Conservation (phyloP, 2,888 invertebrate genomes). For the Dasypogon diadema region DNA sequence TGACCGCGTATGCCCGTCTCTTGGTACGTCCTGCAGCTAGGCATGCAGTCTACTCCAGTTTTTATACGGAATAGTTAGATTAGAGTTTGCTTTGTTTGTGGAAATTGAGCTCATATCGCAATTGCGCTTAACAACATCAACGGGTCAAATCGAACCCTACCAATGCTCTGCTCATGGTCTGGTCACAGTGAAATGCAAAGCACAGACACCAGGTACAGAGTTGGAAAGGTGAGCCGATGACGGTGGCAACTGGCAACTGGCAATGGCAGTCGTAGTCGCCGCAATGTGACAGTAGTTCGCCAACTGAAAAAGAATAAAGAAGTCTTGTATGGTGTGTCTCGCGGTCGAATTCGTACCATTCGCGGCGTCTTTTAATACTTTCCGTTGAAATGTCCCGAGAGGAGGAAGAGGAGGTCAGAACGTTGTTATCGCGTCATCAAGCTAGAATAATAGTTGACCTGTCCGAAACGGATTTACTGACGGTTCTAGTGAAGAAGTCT, state of each 20-base stretch:
- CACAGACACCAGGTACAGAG: not conserved
- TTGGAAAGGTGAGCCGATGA: constrained; percentile 9
- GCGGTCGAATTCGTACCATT: not conserved
- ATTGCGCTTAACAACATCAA: constrained; percentile 12
- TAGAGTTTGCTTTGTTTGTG: not conserved
- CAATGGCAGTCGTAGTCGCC: not conserved
- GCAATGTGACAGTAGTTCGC: constrained; percentile 22
- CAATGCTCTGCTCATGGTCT: constrained; percentile 12
- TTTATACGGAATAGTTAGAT: not conserved
- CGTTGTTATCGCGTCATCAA: constrained; percentile 74
- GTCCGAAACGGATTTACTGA: constrained; percentile 74
- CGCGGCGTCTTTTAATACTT: too few species aligned
- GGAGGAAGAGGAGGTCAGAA: constrained; percentile 71
- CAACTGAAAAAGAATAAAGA: constrained; percentile 20
- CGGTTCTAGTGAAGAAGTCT: constrained; percentile 75
- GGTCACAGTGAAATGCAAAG: constrained; percentile 13
- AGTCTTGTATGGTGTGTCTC: not conserved
- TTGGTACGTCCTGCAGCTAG: not conserved
- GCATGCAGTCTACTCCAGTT: not conserved
- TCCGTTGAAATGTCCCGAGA: constrained; percentile 63
- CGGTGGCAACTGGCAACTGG: not conserved
- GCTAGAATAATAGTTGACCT: constrained; percentile 74
- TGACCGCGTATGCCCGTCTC: not conserved
- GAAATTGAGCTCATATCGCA: not conserved
- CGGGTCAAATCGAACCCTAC: not conserved